phyloP scores from a whole-genome alignment of 2,113 vertebrate species.

The Platanista minor region DNA sequence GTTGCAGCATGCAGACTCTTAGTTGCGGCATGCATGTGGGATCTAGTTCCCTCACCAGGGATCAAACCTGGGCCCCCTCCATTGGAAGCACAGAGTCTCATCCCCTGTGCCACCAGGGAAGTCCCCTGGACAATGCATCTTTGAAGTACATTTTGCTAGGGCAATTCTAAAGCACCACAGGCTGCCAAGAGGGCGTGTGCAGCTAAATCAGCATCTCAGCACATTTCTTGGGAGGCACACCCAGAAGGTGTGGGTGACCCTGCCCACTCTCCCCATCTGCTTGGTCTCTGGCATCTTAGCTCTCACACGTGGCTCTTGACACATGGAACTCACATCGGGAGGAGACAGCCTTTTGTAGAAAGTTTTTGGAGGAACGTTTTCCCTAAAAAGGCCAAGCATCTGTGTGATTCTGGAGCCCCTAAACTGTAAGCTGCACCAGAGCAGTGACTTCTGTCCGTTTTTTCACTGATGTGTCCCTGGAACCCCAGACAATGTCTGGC shows the following conservation, averaged over 20 bases:
- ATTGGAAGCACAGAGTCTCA: too few species aligned
- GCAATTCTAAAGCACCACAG: background rate
- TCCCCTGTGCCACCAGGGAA: too few species aligned
- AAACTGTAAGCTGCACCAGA: background rate
- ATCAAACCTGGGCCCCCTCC: too few species aligned
- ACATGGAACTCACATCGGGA: background rate
- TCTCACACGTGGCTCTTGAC: background rate
- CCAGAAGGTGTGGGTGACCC: background rate
- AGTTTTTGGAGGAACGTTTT: background rate
- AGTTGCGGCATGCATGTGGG: too few species aligned
- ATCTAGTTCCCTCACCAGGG: too few species aligned
- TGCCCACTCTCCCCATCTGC: background rate
- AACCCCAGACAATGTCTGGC: background rate
- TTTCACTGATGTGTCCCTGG: background rate
- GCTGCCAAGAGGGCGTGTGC: background rate
- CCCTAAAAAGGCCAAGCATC: background rate
- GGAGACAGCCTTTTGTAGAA: background rate
- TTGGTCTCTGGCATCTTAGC: background rate
- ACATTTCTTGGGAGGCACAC: background rate
- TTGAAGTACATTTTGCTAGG: background rate
- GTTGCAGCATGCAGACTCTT: too few species aligned
- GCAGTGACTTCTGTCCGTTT: background rate
- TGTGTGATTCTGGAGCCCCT: background rate
- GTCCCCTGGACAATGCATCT: background rate
- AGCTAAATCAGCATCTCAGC: background rate